These are phyloP conservation scores for Stictocephala bisonia DNA, from an alignment of 2,888 invertebrate genomes.

Conservation along the genomic window DNA sequence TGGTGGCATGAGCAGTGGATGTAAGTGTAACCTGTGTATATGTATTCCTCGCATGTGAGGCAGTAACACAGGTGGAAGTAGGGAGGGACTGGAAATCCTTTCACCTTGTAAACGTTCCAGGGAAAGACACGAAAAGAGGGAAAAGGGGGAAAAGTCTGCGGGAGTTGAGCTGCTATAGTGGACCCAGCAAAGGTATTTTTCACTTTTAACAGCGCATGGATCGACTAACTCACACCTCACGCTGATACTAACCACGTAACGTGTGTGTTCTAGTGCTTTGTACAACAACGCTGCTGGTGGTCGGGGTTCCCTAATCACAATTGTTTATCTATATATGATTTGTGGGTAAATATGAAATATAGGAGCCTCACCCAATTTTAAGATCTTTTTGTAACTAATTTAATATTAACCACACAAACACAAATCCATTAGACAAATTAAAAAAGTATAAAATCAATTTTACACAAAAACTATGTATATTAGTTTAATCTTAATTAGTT, in stretches of 20 bases:
- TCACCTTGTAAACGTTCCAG: conserved; percentile 59
- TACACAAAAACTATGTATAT: too few species aligned
- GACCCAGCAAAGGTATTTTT: conserved; percentile 67
- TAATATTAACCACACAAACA: too few species aligned
- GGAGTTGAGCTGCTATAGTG: conserved; percentile 73
- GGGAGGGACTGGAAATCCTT: conserved; percentile 36
- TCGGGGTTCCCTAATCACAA: too few species aligned
- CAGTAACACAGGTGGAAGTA: conserved; percentile 39
- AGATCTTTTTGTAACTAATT: too few species aligned
- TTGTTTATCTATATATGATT: too few species aligned
- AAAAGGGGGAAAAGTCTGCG: conserved; percentile 71
- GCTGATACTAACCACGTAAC: conserved; percentile 7
- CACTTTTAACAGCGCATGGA: conserved; percentile 33
- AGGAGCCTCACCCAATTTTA: too few species aligned
- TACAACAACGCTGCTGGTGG: too few species aligned
- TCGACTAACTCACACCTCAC: conserved; percentile 27
- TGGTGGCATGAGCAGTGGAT: not conserved
- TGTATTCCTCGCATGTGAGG: conserved; percentile 1
- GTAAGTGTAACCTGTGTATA: conserved; percentile 11
- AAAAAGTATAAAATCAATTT: too few species aligned
- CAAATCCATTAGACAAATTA: too few species aligned
- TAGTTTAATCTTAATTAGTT: too few species aligned
- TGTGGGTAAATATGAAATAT: too few species aligned
- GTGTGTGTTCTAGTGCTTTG: not conserved
- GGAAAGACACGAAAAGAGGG: conserved; percentile 67